phyloP scores from a whole-genome alignment of 1,140 invertebrate genomes.

The Amphibalanus amphitrite region DNA sequence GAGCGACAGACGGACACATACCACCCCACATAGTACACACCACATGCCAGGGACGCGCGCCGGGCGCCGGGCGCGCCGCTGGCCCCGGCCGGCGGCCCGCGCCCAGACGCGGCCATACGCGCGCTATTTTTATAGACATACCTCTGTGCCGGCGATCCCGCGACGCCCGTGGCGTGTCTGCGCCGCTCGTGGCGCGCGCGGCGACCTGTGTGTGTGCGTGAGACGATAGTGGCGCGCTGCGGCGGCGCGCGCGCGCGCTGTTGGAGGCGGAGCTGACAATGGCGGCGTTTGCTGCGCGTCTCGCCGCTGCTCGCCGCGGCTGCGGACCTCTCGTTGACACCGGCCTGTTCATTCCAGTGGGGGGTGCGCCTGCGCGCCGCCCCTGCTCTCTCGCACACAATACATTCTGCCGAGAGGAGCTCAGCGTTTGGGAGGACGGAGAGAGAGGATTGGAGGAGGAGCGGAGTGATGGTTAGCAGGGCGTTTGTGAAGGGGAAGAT shows the following conservation, averaged over 20 bases:
- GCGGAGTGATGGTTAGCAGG: neutral
- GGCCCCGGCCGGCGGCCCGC: no score
- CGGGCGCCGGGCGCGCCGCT: no score
- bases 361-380: no score
- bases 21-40: neutral
- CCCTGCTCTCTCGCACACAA: neutral
- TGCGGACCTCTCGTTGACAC: no score
- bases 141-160: neutral
- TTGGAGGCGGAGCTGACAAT: no score
- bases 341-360: neutral
- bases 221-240: no score
- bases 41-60: neutral
- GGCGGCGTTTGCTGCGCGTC: no score
- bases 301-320: no score
- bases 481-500: neutral
- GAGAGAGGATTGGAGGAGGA: neutral
- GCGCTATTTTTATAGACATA: constrained; percentile 2
- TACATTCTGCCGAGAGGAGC: neutral
- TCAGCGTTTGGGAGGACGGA: neutral
- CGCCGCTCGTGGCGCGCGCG: neutral
- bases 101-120: no score
- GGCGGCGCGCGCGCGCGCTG: no score
- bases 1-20: neutral
- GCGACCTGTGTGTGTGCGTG: no score
- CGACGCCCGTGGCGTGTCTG: constrained; percentile 2